Conservation (phyloP, 2,888 invertebrate genomes). For the Agriopis marginaria region DNA sequence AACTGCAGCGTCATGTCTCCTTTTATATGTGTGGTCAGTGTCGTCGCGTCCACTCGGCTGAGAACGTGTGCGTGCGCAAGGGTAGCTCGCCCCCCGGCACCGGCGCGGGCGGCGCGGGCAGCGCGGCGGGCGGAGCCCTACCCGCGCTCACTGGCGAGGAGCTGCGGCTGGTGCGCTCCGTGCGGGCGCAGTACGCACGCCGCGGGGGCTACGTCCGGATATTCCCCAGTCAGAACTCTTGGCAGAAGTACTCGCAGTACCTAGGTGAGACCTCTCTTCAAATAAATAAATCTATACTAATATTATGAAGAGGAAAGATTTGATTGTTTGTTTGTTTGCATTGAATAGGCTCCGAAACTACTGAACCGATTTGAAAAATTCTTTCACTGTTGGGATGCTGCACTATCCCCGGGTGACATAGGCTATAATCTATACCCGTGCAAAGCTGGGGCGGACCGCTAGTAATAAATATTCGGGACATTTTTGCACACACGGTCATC, state of each 20-base stretch:
- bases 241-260: conserved; percentile 93
- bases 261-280: conserved; percentile 81
- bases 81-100: conserved; percentile 33
- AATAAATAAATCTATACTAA: too few relatives aligned
- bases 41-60: conserved; percentile 91
- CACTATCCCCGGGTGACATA: too few relatives aligned
- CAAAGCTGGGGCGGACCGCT: too few relatives aligned
- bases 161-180: conserved; percentile 90
- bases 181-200: conserved; percentile 92
- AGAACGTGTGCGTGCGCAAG: conserved; percentile 84
- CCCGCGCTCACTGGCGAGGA: conserved; percentile 90
- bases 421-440: too few relatives aligned
- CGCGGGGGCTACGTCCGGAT: conserved; percentile 96
- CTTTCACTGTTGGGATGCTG: too few relatives aligned
- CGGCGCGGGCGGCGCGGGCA: conserved; percentile 57
- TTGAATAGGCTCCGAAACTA: too few relatives aligned
- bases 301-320: too few relatives aligned
- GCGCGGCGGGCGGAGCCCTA: conserved; percentile 54
- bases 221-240: conserved; percentile 95
- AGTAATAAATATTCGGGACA: too few relatives aligned
- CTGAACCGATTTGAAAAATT: too few relatives aligned
- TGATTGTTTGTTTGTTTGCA: too few relatives aligned
- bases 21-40: conserved; percentile 71
- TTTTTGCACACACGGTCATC: too few relatives aligned
- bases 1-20: background rate